These are phyloP conservation scores for Coecobrya sp. DNA, from an alignment of 2,888 invertebrate genomes.

Conservation along the genomic window DNA sequence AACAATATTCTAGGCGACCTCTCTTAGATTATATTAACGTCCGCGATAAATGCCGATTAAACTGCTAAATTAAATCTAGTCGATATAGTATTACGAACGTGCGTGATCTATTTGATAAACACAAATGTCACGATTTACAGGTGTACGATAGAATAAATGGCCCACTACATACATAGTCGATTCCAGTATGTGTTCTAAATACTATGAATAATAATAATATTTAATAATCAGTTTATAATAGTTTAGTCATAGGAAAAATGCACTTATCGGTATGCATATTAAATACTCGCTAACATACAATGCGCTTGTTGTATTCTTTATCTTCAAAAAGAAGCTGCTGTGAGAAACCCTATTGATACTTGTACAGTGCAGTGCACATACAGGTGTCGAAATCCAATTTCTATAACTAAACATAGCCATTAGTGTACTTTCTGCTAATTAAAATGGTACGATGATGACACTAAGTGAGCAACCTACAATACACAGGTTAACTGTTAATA, in stretches of 20 bases:
- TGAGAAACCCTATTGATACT: neutral
- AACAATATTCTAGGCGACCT: neutral
- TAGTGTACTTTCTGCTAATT: neutral
- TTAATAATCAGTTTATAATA: slow-evolving; percentile 16
- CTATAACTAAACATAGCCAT: neutral
- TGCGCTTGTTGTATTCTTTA: slow-evolving; percentile 36
- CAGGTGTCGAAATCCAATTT: neutral
- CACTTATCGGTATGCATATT: slow-evolving; percentile 67
- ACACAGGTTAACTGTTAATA: neutral
- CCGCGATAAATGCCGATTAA: neutral
- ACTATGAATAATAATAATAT: neutral
- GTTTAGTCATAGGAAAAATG: slow-evolving; percentile 52
- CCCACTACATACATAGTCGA: slow-evolving; percentile 14
- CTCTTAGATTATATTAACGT: slow-evolving; percentile 4
- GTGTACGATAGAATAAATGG: slow-evolving; percentile 14
- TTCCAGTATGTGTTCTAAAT: neutral
- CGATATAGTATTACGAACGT: neutral
- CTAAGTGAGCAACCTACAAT: neutral
- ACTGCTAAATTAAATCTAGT: neutral
- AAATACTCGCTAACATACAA: slow-evolving; percentile 45
- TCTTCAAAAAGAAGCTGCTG: slow-evolving; percentile 1
- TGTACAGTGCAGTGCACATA: slow-evolving; percentile 49
- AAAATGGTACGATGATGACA: neutral
- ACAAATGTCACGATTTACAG: neutral
- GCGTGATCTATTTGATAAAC: neutral